phyloP scores from a whole-genome alignment of 2,888 invertebrate genomes.

The Spodoptera littoralis region DNA sequence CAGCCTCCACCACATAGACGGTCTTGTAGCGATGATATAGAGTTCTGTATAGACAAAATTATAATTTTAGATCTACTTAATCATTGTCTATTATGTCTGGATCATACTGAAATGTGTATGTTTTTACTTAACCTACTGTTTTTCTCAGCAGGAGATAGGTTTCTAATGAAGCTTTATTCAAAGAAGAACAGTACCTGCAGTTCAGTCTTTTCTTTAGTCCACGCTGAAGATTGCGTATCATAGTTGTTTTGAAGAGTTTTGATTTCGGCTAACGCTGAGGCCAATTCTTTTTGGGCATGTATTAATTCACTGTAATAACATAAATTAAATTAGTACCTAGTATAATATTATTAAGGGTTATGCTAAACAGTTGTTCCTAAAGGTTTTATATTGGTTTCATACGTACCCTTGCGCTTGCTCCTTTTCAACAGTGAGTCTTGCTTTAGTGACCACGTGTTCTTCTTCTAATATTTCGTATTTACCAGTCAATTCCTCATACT shows the following conservation, averaged over 20 bases:
- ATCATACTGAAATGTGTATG: too few species aligned
- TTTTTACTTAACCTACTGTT: too few species aligned
- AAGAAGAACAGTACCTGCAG: slow-evolving; percentile 87
- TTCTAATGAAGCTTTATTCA: not conserved
- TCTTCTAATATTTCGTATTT: slow-evolving; percentile 95
- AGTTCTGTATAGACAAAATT: slow-evolving; percentile 61
- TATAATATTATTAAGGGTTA: not conserved
- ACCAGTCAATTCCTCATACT: slow-evolving; percentile 93
- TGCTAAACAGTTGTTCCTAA: too few species aligned
- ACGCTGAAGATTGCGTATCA: slow-evolving; percentile 91
- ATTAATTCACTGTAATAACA: slow-evolving; percentile 87
- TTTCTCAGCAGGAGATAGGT: too few species aligned
- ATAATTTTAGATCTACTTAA: not conserved
- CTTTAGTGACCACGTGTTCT: slow-evolving; percentile 95
- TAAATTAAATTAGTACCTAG: not conserved
- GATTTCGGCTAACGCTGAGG: slow-evolving; percentile 90
- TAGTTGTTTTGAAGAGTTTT: slow-evolving; percentile 90
- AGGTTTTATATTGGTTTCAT: too few species aligned
- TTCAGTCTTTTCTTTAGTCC: slow-evolving; percentile 92
- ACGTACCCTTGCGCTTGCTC: slow-evolving; percentile 92
- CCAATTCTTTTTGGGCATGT: slow-evolving; percentile 90
- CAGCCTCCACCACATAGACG: slow-evolving; percentile 86
- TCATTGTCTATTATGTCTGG: too few species aligned
- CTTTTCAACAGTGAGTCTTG: slow-evolving; percentile 94
- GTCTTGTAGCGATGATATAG: slow-evolving; percentile 84